Evolutionary conservation across 2,888 invertebrate species (phyloP), one percentile per base, ranked within the genome.

Genomic region (Rhimphoctona megacephalus): DNA sequence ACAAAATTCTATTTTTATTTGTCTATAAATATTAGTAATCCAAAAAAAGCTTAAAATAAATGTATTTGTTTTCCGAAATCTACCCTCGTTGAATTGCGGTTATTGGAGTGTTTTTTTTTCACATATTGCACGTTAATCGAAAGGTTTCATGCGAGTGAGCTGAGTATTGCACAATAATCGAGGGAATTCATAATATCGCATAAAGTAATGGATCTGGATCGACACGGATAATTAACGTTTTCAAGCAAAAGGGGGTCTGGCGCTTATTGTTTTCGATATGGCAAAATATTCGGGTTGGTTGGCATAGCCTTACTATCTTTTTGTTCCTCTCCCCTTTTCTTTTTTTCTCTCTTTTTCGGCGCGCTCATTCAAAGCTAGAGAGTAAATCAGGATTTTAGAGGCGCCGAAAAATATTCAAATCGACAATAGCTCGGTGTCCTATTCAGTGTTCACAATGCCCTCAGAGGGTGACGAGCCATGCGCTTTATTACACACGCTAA

Each of bases 381-480:
- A 73, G 81, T 73, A 64, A 82, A 85, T 82, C 82, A 79, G 64
- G 52, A 73, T 69, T 64, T 57, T 8, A 49, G 70, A 79, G 82
- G 33, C 64, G 80, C 74, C 85, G 14, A 79, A 88, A 84, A 88
- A 87, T 39, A 36, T 81, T 81, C 22, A 36, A 70, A 67, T 70
- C 79, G 85, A 90, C 88, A 87, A 90, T 88, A 81, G 84, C 57
- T 76, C 86, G 73, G 86, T 86, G 85, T 90, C 81, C 90, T 85
- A 90, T 89, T 89, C 87, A 88, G 85, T 88, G 79, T 82, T 87
- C 49, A 91, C 90, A 91, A 90, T 89, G 87, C 79, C n/a, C 52
- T 69, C 72, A 69, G 80, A 76, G 83, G 76, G 79, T 66, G 52
- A 49, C 72, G 39, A 72, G 72, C 39, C 69, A 30, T 77, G 49